A percentile compares a stretch with the other conserved stretches of the same genome.
Conservation (phyloP, 37 sponge, comb jelly and placozoan species). For the Spongilla lacustris region DNA sequence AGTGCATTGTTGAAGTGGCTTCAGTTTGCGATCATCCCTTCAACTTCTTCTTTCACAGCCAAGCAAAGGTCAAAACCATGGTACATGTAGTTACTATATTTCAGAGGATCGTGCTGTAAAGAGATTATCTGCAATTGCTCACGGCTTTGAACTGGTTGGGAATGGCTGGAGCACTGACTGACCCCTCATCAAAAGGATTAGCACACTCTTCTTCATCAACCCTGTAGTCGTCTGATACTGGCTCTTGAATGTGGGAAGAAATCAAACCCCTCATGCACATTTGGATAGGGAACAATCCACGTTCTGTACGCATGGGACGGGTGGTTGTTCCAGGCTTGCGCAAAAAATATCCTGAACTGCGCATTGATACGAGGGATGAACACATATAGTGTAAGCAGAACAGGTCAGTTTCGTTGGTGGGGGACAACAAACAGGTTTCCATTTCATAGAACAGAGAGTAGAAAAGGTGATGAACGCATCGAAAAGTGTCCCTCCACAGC, state of each 20-base stretch:
- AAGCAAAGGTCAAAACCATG: background rate
- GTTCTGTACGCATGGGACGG: background rate
- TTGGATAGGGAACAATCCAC: background rate
- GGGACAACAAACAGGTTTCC: conserved; percentile 4
- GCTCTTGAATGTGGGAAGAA: background rate
- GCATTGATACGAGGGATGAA: background rate
- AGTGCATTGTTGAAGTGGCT: too few relatives aligned
- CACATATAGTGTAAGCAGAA: conserved; percentile 1
- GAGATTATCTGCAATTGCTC: background rate
- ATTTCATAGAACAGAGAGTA: conserved; percentile 40
- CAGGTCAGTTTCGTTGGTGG: conserved; percentile 9
- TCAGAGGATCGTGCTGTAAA: background rate
- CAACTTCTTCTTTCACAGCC: background rate
- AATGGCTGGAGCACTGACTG: background rate
- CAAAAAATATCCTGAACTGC: background rate
- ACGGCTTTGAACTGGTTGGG: background rate
- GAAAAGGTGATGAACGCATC: conserved; percentile 26
- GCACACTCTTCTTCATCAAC: background rate
- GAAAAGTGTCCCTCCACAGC: conserved; percentile 21
- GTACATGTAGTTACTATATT: background rate
- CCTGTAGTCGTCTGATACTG: background rate
- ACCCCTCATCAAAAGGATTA: conserved; percentile 14
- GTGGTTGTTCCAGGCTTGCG: background rate
- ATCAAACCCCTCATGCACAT: background rate
- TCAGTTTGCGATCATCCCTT: too few relatives aligned